A percentile compares a stretch with the other conserved stretches of the same genome.
phyloP scores from a whole-genome alignment of 2,888 invertebrate genomes.

The Volucella inflata region DNA sequence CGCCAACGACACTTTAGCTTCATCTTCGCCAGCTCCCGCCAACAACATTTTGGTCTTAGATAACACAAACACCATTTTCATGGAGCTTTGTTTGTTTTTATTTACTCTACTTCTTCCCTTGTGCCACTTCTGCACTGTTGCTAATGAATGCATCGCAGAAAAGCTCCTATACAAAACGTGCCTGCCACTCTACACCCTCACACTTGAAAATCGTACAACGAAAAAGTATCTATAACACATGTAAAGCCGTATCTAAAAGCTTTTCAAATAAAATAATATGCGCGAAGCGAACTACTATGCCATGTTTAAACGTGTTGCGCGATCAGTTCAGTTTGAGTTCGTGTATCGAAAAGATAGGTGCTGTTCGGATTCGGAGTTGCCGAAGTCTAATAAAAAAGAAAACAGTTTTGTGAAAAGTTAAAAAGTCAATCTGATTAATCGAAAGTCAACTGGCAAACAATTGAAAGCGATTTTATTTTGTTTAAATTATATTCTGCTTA shows the following conservation, averaged over 20 bases:
- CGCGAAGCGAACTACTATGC: constrained; percentile 47
- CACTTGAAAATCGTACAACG: no score
- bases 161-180: no score
- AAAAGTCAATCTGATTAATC: neutral
- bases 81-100: no score
- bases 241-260: constrained; percentile 6
- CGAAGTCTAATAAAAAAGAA: neutral
- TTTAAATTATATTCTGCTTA: constrained; percentile 5
- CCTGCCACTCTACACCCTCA: no score
- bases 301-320: constrained; percentile 45
- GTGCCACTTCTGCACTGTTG: no score
- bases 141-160: no score
- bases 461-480: constrained; percentile 5
- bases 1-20: neutral
- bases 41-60: no score
- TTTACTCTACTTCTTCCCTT: no score
- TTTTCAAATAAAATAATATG: constrained; percentile 22
- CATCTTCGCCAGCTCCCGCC: no score
- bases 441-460: constrained; percentile 32
- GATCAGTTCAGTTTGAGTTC: constrained; percentile 74
- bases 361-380: constrained; percentile 51
- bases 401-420: neutral
- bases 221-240: constrained; percentile 17
- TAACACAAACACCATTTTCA: no score
- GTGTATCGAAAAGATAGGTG: constrained; percentile 69